Conservation (phyloP, 2,888 invertebrate species). For the Spisula subtruncata region DNA sequence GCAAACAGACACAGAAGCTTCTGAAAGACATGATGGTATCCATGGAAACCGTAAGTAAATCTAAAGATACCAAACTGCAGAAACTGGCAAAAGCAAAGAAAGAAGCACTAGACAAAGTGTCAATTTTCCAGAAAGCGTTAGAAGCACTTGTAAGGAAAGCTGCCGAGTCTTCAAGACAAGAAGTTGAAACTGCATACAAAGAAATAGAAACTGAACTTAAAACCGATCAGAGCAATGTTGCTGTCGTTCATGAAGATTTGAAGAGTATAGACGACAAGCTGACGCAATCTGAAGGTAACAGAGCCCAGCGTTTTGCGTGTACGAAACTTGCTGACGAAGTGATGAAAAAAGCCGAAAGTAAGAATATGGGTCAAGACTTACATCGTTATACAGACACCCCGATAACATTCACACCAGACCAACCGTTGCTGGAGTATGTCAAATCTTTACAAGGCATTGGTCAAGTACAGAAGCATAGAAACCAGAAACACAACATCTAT, state of each 20-base stretch:
- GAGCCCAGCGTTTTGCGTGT: conserved; percentile 30
- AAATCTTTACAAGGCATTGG: not conserved
- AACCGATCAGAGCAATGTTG: not conserved
- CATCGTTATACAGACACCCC: not conserved
- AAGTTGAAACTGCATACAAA: not conserved
- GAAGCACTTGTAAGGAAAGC: not conserved
- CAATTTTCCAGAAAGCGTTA: not conserved
- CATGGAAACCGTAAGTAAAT: not conserved
- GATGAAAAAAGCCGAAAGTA: not conserved
- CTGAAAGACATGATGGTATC: conserved; percentile 4
- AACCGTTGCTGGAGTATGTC: not conserved
- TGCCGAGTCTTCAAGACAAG: not conserved
- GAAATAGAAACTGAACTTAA: not conserved
- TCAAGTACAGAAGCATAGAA: not conserved
- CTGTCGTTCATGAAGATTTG: not conserved
- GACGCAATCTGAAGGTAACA: conserved; percentile 24
- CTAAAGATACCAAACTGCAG: not conserved
- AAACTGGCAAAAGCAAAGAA: not conserved
- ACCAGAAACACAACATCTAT: not conserved
- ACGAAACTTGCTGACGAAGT: not conserved
- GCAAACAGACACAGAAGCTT: not conserved
- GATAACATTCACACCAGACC: not conserved
- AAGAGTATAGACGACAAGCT: not conserved
- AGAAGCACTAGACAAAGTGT: not conserved
- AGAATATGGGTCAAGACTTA: not conserved